These are phyloP conservation scores for Lysandra bellargus DNA, from an alignment of 2,888 invertebrate genomes.

Conservation along the genomic window DNA sequence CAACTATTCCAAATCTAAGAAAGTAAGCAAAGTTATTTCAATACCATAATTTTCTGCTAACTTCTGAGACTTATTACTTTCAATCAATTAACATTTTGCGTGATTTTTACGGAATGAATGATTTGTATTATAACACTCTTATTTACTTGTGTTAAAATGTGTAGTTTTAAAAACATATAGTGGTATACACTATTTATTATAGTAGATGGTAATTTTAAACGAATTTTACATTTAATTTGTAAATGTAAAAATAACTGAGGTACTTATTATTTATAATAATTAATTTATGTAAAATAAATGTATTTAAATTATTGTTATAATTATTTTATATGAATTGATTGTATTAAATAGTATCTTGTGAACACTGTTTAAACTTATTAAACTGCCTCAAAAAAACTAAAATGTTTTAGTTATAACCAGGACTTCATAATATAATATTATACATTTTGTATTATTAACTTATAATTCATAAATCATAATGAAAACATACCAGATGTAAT, in stretches of 20 bases:
- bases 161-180: neutral
- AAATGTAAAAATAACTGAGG: neutral
- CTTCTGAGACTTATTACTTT: neutral
- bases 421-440: no score
- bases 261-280: neutral
- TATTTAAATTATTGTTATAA: neutral
- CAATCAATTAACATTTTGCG: neutral
- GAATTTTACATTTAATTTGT: neutral
- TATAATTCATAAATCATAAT: neutral
- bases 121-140: neutral
- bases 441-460: neutral
- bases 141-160: neutral
- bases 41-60: neutral
- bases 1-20: no score
- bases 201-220: neutral
- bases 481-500: neutral
- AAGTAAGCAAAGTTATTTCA: neutral
- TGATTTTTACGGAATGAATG: neutral
- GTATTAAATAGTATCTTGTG: neutral
- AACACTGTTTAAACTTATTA: neutral
- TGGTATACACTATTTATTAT: slow-evolving; percentile 2
- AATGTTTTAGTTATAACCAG: no score
- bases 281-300: neutral
- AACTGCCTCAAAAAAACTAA: no score
- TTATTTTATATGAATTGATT: slow-evolving; percentile 10